Evolutionary conservation across 1,140 invertebrate species (phyloP), one percentile per base, ranked within the genome.

Genomic region (Micrasema longulum): DNA sequence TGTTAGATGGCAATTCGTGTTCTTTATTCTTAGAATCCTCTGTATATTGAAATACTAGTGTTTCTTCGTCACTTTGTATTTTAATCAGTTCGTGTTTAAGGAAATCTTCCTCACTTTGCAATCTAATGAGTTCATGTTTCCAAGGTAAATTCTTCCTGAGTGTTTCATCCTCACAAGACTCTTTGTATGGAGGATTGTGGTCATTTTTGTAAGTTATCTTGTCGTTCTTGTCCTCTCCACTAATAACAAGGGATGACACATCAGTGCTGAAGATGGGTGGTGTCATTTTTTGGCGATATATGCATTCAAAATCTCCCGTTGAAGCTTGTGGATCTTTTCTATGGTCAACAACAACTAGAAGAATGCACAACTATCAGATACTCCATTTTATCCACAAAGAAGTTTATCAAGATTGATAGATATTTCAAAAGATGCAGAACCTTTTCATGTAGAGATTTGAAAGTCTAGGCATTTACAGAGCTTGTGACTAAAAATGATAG

Each of bases 301-400:
- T 80, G 68, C 83, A 82, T 77, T 89, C 87, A 76, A 90, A 90
- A 16, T 83, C 80, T 26, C 89, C 89, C 0, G 88, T 89, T 6
- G 79, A 72, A 1, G 86, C 81, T 14, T 77, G 77, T 6, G 81
- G 77, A 78, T 89, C 83, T 16, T 80, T 78, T 16, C 82, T 79
- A 76, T 85, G 76, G 76, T 90, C 89, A 35, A 90, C 84, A 22
- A 89, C 84, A 71, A 90, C 86, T 88, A 77, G 11, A 83, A 85
- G 23, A 31, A 31, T 31, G 3, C 26, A 4, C 26, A 31, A 31
- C 7, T n/a, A n/a, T n/a, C n/a, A n/a, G n/a, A n/a, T n/a, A n/a
- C n/a, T n/a, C n/a, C n/a, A n/a, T n/a, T n/a, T n/a, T n/a, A n/a
- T n/a, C n/a, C n/a, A n/a, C n/a, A n/a, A n/a, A n/a, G n/a, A n/a